Evolutionary conservation across 2,113 vertebrate species (phyloP), one percentile per base, ranked within the genome.

Genomic region (Azemiops feae): DNA sequence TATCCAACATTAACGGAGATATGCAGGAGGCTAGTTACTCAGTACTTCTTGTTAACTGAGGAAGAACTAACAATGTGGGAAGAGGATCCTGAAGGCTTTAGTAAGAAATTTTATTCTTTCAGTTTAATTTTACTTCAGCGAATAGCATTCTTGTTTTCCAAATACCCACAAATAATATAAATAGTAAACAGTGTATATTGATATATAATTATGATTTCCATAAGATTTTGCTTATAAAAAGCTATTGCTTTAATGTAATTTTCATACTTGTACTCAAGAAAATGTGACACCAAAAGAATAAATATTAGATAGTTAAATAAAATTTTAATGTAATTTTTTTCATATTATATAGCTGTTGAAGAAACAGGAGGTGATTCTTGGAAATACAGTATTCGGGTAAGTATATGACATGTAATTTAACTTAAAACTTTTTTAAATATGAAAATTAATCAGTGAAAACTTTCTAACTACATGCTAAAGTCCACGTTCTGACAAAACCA

Each of bases 61-160:
- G 99, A 99, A 95, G 99, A 99, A 95, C 96, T 99, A 93, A 96
- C 97, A 10, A 99, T 99, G 99, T 99, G 99, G 99, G 99, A 99
- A 96, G 99, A 99, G 95, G 99, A 99, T 95, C 99, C 99, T 4
- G 99, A 99, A 98, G 98, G 99, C 97, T 99, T 99, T 94, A 98
- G 99, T 99, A 99, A 98, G 98, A 93, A 94, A 93, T 0, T 45
- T 57, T 92, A 96, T 8, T 89, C 93, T 54, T 55, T 95, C 95
- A 30, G 0, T 30, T 74, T 74, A 74, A 86, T 7, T 90, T 64
- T 91, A 54, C 89, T 94, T 91, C 52, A 52, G 1, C 91, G 50
- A 0, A 43, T 89, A n/a, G 1, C 86, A 0, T 60, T 87, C 20
- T 43, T 34, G 3, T 60, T 90, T 86, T 86, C 54, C 18, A 60